phyloP scores from a whole-genome alignment of 2,888 invertebrate genomes.

The Ceratothoa steindachneri region DNA sequence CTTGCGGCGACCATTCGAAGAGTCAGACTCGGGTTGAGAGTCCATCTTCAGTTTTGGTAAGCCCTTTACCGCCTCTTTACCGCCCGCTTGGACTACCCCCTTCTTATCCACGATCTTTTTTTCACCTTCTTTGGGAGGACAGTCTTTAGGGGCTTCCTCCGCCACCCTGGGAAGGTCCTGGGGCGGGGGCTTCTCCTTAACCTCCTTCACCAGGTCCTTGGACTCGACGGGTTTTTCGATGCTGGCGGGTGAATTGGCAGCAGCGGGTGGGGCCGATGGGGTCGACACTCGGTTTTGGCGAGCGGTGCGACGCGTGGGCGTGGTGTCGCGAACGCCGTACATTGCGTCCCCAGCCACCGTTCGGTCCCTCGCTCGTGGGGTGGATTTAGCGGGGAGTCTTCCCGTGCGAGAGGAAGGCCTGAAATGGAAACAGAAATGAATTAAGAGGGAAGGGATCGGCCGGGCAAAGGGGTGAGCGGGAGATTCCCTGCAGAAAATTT shows the following conservation, averaged over 20 bases:
- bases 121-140: not conserved
- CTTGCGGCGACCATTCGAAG: not conserved
- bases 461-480: too few species aligned
- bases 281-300: not conserved
- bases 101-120: not conserved
- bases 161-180: not conserved
- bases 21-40: not conserved
- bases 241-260: not conserved
- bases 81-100: not conserved
- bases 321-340: not conserved
- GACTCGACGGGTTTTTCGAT: not conserved
- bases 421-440: too few species aligned
- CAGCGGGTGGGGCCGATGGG: not conserved
- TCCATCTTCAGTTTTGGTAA: not conserved
- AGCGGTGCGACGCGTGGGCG: not conserved
- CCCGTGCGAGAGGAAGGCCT: constrained; percentile 3
- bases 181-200: not conserved
- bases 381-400: not conserved
- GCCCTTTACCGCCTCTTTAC: not conserved
- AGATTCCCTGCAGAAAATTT: too few species aligned
- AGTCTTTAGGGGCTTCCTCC: not conserved
- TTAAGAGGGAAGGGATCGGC: too few species aligned
- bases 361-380: not conserved
- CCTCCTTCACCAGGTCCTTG: not conserved
- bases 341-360: not conserved